Evolutionary conservation across 1,140 invertebrate genomes (phyloP), one percentile per base, ranked within the genome.

Genomic region (Ylistrum balloti): DNA sequence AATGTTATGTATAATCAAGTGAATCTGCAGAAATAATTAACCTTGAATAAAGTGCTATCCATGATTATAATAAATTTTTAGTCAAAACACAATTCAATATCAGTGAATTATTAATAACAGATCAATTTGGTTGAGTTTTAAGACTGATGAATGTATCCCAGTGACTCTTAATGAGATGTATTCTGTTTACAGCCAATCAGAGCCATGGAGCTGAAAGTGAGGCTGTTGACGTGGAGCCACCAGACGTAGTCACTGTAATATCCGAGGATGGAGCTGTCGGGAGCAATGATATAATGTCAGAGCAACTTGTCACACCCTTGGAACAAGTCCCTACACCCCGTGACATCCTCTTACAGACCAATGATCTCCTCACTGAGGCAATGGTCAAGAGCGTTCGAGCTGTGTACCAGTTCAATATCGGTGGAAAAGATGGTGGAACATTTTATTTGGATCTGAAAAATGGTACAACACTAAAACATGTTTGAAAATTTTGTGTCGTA

Each of bases 401-500:
- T 33, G 89, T 94, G 7, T 95, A 95, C 87, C 89, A 94, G 90
- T 96, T 96, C 90, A 88, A 94, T 28, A 86, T 95, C 10, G 90
- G 88, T 74, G 94, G 94, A 85, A 89, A 92, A 13, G 92, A 91
- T 34, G 93, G 92, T 20, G 93, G 94, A 20, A 85, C 94, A 0
- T 96, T 93, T 88, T 95, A 93, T 88, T 86, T 96, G 88, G 94
- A 96, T 91, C 90, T 95, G 20, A 95, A 95, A 90, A 91, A 95
- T 92, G 94, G 94, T 95, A 88, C 35, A n/a, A n/a, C n/a, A n/a
- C n/a, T n/a, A n/a, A n/a, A n/a, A n/a, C n/a, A n/a, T n/a, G n/a
- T n/a, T n/a, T n/a, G n/a, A n/a, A n/a, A n/a, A n/a, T n/a, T n/a
- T n/a, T n/a, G n/a, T n/a, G n/a, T n/a, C n/a, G n/a, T n/a, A n/a